Conservation (phyloP, 2,797 vertebrate species). For the Sus cebifrons region DNA sequence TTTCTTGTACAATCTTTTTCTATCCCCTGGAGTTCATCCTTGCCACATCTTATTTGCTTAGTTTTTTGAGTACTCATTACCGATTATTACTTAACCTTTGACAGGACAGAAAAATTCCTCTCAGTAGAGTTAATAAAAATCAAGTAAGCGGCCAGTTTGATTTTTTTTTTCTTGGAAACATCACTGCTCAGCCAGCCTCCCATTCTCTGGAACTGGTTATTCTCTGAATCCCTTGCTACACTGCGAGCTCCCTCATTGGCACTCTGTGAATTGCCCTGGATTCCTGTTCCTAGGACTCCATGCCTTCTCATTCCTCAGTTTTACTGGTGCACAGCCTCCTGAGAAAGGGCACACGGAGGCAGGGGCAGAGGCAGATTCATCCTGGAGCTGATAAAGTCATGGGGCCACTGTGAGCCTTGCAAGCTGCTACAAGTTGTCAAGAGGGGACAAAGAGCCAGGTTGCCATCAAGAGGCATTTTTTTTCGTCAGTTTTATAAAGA, state of each 20-base stretch:
- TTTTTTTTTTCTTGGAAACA: background rate
- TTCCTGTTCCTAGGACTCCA: background rate
- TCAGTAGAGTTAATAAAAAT: background rate
- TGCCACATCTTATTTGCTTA: background rate
- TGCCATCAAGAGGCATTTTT: background rate
- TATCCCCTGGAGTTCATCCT: background rate
- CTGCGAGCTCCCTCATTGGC: background rate
- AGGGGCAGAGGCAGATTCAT: background rate
- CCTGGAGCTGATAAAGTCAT: accelerated
- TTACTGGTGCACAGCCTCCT: background rate
- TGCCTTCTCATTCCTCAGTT: background rate
- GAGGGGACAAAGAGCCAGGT: background rate
- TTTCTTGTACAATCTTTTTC: background rate
- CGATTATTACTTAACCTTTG: background rate
- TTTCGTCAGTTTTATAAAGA: background rate
- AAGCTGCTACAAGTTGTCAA: background rate
- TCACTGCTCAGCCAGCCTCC: background rate
- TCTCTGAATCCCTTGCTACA: background rate
- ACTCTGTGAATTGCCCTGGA: background rate
- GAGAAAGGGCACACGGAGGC: background rate
- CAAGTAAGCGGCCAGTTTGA: background rate
- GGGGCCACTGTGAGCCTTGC: background rate
- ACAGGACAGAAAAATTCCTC: constrained; percentile 19
- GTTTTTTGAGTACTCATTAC: background rate
- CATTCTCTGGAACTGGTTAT: background rate